Evolutionary conservation across 1,140 invertebrate species (phyloP), one percentile per base, ranked within the genome.

Genomic region (Pomacea maculata): DNA sequence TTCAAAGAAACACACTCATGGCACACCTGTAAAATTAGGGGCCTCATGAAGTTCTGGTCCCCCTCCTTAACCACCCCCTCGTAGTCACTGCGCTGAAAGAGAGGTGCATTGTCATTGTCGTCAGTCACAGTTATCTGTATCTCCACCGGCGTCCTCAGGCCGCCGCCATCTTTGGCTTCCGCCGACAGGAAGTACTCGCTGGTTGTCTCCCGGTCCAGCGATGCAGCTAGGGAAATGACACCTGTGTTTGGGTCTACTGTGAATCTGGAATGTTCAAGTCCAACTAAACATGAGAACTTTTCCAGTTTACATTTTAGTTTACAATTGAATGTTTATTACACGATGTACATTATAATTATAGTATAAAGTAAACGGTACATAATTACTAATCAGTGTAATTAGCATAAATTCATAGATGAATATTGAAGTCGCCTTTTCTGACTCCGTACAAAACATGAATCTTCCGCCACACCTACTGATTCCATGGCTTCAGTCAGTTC

Each of bases 131-230:
- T 95, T 5, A 98, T 93, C 8, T 96, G 94, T 8, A 98, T 91
- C 90, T 97, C 96, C 6, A 95, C 96, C 0, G 96, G 96, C 86
- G 97, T 97, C 80, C 96, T 93, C 90, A 97, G 96, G 74, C 97
- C 97, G 85, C 94, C 93, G 7, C 97, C 95, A 89, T 99, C 97
- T 84, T 96, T 93, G 0, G 97, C 97, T 90, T 98, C 97, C 0
- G 97, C 95, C 0, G 96, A 98, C 9, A 99, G 92, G 91, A 95
- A 98, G 92, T 98, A 97, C 12, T 95, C 94, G 0, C 95, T 94
- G 15, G 96, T 93, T 54, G 95, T 93, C 91, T 99, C 97, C 55
- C 97, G 92, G 91, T 99, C 97, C 86, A 98, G 93, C 25, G 85
- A 85, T 52, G 83, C 84, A 87, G 95, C 95, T 2, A 98, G 95